Percentiles rank a stretch among this genome's conserved stretches.
phyloP scores from a whole-genome alignment of 2,797 vertebrate species.

The Gymnodraco acuticeps region DNA sequence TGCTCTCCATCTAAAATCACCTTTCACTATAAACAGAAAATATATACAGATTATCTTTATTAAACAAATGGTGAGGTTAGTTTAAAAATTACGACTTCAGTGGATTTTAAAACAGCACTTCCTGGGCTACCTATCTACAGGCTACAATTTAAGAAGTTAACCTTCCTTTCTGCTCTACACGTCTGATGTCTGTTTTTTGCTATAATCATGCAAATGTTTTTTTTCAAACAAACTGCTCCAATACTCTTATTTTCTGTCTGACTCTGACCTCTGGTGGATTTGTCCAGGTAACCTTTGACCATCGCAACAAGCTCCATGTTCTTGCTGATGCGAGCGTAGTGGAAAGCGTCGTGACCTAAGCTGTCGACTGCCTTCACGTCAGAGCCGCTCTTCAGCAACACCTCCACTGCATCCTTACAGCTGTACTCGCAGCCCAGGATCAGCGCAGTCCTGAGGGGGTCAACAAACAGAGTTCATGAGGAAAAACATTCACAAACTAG shows the following conservation, averaged over 20 bases:
- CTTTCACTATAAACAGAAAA: not conserved
- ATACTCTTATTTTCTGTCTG: not conserved
- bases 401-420: conserved; percentile 94
- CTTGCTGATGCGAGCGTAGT: conserved; percentile 94
- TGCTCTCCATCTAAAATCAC: not conserved
- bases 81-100: too few relatives aligned
- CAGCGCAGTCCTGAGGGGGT: conserved; percentile 88
- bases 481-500: not conserved
- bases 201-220: not conserved
- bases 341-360: conserved; percentile 90
- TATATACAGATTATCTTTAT: not conserved
- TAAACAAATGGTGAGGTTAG: not conserved
- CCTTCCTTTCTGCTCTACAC: not conserved
- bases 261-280: conserved; percentile 86
- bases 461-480: not conserved
- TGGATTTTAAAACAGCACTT: not conserved
- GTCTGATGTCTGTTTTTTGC: not conserved
- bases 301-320: conserved; percentile 89
- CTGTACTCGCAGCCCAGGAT: conserved; percentile 95
- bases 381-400: conserved; percentile 89
- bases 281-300: conserved; percentile 89
- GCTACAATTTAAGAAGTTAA: not conserved
- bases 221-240: not conserved
- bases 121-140: not conserved
- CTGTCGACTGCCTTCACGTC: conserved; percentile 89